Conservation (phyloP, 2,113 vertebrate genomes). For the Clarias gariepinus region DNA sequence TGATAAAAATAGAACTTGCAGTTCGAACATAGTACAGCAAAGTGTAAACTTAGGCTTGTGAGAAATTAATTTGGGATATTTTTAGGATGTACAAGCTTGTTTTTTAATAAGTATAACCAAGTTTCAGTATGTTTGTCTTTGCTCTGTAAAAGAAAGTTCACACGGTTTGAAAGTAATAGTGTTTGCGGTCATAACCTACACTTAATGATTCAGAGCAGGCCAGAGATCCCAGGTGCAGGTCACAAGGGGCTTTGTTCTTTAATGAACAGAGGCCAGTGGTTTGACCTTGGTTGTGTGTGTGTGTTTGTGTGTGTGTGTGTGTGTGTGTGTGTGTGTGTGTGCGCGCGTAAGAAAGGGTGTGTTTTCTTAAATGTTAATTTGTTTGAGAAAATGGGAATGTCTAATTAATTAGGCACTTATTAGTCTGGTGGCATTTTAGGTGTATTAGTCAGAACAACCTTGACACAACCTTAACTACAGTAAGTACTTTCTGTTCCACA, state of each 20-base stretch:
- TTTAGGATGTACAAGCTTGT: background rate
- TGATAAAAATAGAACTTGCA: background rate
- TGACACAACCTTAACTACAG: background rate
- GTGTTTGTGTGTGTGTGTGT: background rate
- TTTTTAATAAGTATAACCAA: background rate
- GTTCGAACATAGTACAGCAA: background rate
- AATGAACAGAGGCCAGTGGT: constrained; percentile 9
- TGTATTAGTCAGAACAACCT: constrained; percentile 18
- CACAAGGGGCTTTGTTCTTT: background rate
- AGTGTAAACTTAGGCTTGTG: background rate
- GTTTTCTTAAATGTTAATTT: background rate
- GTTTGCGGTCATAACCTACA: background rate
- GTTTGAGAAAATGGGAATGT: background rate
- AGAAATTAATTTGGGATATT: background rate
- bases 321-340: background rate
- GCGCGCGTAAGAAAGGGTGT: no score
- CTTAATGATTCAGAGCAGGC: constrained; percentile 5
- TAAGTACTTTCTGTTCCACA: background rate
- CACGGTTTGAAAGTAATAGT: background rate
- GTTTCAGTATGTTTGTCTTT: background rate
- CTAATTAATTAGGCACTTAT: constrained; percentile 14
- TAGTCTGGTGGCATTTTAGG: background rate
- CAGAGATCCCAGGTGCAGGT: constrained; percentile 5
- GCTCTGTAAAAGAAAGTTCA: background rate
- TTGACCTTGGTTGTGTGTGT: background rate